phyloP scores from a whole-genome alignment of 2,888 invertebrate species.

The Pseudeuparius sepicola region DNA sequence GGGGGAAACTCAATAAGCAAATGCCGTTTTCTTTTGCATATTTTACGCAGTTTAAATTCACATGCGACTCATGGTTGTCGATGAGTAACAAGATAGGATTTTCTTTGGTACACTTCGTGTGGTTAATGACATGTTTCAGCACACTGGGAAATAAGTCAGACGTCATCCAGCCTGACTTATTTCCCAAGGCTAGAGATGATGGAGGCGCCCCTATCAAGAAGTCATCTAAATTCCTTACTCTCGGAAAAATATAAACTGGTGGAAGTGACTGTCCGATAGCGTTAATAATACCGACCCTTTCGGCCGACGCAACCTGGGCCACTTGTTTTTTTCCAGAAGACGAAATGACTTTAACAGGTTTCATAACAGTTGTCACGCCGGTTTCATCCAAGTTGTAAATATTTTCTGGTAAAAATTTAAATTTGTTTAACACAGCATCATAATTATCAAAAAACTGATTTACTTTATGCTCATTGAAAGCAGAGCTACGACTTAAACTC shows the following conservation, averaged over 20 bases:
- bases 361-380: neutral
- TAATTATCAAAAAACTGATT: conserved; percentile 37
- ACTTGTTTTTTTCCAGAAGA: conserved; percentile 3
- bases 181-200: conserved; percentile 3
- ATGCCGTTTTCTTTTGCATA: too few species aligned
- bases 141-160: conserved; percentile 12
- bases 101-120: conserved; percentile 6
- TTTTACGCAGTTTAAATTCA: too few species aligned
- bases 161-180: conserved; percentile 19
- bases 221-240: conserved; percentile 1
- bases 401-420: conserved; percentile 9
- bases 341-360: conserved; percentile 1
- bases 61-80: conserved; percentile 1
- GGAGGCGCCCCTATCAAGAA: neutral
- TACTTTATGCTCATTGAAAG: conserved; percentile 10
- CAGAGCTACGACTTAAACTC: conserved; percentile 19
- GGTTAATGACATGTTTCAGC: conserved; percentile 14
- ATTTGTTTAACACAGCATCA: conserved; percentile 9
- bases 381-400: conserved; percentile 2
- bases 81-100: neutral
- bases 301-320: neutral
- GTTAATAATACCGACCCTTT: conserved; percentile 1
- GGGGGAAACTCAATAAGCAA: conserved; percentile 30
- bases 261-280: neutral
- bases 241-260: conserved; percentile 1